Percentiles rank a stretch among this genome's conserved stretches.
Evolutionary conservation across 2,113 vertebrate genomes (phyloP).

Genomic region (Eulemur macaco): DNA sequence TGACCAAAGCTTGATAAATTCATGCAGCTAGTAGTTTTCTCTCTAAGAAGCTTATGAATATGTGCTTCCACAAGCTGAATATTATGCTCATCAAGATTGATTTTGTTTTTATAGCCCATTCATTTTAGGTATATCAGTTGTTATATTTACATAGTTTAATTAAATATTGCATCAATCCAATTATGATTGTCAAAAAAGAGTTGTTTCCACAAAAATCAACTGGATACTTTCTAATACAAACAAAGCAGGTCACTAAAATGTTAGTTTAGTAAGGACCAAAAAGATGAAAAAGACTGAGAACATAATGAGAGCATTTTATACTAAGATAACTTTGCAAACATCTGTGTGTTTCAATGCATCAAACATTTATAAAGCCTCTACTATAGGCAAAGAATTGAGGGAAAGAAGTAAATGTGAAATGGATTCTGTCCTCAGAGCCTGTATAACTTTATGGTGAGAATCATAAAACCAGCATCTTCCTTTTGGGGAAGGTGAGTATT

Average conservation of each 20-base stretch:
- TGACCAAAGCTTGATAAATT: not conserved
- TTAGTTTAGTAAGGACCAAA: not conserved
- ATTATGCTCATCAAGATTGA: not conserved
- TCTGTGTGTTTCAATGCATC: not conserved
- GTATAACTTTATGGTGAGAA: not conserved
- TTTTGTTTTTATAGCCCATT: not conserved
- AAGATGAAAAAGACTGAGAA: not conserved
- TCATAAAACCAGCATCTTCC: not conserved
- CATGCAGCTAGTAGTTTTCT: not conserved
- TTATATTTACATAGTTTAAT: conserved; percentile 13
- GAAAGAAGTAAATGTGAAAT: not conserved
- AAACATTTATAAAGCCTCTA: not conserved
- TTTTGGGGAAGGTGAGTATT: not conserved
- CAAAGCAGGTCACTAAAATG: not conserved
- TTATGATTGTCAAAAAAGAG: not conserved
- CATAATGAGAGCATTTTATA: not conserved
- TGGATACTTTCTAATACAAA: not conserved
- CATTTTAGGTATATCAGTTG: not conserved
- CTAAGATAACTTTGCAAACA: not conserved
- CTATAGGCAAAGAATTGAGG: not conserved
- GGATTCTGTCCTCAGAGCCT: not conserved
- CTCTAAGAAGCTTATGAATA: not conserved
- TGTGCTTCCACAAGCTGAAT: not conserved
- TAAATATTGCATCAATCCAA: conserved; percentile 7
- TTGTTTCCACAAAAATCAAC: not conserved